Percentiles rank a stretch among this genome's conserved stretches.
Conservation (phyloP, 2,888 invertebrate genomes). For the Heterodera filipjevi region DNA sequence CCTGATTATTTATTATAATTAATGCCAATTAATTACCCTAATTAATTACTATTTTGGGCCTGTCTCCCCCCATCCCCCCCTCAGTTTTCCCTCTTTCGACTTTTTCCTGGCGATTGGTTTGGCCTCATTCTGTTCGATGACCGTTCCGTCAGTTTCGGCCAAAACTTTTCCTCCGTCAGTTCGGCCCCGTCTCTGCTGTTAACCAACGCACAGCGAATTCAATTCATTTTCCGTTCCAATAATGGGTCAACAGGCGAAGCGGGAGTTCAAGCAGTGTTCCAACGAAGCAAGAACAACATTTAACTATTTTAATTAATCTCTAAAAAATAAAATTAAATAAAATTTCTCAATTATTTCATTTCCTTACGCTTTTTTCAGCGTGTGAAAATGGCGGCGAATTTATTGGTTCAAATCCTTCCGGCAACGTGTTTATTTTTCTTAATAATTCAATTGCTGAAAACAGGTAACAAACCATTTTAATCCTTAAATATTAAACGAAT, state of each 20-base stretch:
- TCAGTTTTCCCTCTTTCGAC: constrained; percentile 33
- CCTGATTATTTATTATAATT: not conserved
- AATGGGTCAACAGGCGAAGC: constrained; percentile 30
- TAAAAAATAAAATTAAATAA: not conserved
- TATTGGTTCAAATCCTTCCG: not conserved
- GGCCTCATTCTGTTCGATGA: constrained; percentile 26
- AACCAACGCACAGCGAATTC: constrained; percentile 24
- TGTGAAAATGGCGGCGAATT: not conserved
- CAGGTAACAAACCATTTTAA: too few relatives aligned
- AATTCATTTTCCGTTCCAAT: constrained; percentile 31
- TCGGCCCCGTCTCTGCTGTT: constrained; percentile 35
- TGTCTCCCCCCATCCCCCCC: not conserved
- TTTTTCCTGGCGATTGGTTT: constrained; percentile 36
- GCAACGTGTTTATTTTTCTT: not conserved
- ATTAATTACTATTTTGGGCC: not conserved
- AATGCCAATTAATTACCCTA: not conserved
- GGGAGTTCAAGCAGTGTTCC: constrained; percentile 36
- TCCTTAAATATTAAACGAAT: too few relatives aligned
- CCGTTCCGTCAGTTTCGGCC: constrained; percentile 17
- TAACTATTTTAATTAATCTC: not conserved
- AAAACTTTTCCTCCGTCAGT: constrained; percentile 29
- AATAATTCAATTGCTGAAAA: not conserved
- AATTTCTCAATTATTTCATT: not conserved
- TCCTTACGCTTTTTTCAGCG: too few relatives aligned
- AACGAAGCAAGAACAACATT: constrained; percentile 30